These are phyloP conservation scores for Catocala sponsa DNA, from an alignment of 2,888 invertebrate genomes.

Conservation along the genomic window DNA sequence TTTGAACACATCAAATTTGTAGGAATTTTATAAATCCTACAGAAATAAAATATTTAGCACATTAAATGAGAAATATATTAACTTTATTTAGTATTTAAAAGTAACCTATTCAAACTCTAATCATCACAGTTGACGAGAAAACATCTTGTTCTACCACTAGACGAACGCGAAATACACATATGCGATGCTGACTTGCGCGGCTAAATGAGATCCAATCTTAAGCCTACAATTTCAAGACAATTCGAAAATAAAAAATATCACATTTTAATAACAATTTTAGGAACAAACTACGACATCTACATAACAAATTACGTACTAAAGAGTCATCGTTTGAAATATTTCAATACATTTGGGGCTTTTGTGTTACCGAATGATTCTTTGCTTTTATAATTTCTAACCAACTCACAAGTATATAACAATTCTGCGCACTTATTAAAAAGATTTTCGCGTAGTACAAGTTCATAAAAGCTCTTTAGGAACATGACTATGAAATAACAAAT, in stretches of 20 bases:
- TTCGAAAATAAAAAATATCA: constrained; percentile 47
- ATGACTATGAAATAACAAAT: background rate
- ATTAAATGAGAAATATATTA: too few species aligned
- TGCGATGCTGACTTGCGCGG: too few species aligned
- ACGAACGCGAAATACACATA: too few species aligned
- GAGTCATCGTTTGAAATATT: constrained; percentile 4
- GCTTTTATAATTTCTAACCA: background rate
- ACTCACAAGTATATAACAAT: background rate
- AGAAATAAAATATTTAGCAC: too few species aligned
- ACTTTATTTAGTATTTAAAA: too few species aligned
- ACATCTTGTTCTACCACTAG: too few species aligned
- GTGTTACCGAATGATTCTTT: background rate
- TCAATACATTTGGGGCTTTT: constrained; percentile 25
- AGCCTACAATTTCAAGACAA: constrained; percentile 32
- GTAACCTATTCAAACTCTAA: too few species aligned
- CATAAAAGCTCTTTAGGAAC: constrained; percentile 9
- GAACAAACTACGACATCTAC: constrained; percentile 29
- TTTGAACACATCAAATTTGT: too few species aligned
- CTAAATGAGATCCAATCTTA: constrained; percentile 4
- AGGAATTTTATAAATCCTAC: too few species aligned
- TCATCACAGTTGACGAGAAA: too few species aligned
- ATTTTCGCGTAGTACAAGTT: background rate
- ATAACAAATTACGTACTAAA: constrained; percentile 25
- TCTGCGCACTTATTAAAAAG: too few species aligned
- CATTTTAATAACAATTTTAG: constrained; percentile 39